phyloP scores from a whole-genome alignment of 2,888 invertebrate species.

The Volucella zonaria region DNA sequence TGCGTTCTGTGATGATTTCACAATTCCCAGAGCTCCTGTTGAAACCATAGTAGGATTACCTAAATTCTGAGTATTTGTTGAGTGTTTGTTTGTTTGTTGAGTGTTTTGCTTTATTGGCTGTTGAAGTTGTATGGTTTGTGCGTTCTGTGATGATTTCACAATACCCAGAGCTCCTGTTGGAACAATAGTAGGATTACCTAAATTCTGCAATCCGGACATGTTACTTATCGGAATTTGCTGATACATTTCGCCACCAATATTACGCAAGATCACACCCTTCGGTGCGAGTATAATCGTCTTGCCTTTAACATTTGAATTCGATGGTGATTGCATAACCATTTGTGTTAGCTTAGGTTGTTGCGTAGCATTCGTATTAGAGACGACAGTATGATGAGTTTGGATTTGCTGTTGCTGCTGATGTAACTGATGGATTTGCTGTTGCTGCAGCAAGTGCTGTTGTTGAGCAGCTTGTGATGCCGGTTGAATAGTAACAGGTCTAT shows the following conservation, averaged over 20 bases:
- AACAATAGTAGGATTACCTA: slow-evolving; percentile 79
- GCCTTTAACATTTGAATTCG: slow-evolving; percentile 79
- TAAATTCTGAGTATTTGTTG: slow-evolving; percentile 80
- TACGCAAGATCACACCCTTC: slow-evolving; percentile 82
- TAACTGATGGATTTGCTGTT: slow-evolving; percentile 79
- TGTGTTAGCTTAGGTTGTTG: slow-evolving; percentile 82
- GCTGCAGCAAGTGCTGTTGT: slow-evolving; percentile 81
- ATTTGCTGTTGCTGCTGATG: slow-evolving; percentile 77
- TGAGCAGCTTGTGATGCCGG: slow-evolving; percentile 82
- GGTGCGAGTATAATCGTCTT: slow-evolving; percentile 82
- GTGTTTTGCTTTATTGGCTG: slow-evolving; percentile 76
- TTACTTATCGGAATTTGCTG: slow-evolving; percentile 82
- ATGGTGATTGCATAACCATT: slow-evolving; percentile 80
- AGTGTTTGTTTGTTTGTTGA: too few relatives aligned
- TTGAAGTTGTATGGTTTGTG: slow-evolving; percentile 79
- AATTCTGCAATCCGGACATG: slow-evolving; percentile 79
- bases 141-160: slow-evolving; percentile 79
- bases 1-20: slow-evolving; percentile 78
- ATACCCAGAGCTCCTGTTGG: slow-evolving; percentile 81
- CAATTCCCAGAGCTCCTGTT: slow-evolving; percentile 81
- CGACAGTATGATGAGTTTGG: slow-evolving; percentile 80
- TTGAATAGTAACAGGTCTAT: slow-evolving; percentile 81
- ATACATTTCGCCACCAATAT: slow-evolving; percentile 82
- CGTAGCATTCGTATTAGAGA: slow-evolving; percentile 81
- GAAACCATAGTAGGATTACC: slow-evolving; percentile 80